These are phyloP conservation scores for Orientallactaga bullata DNA, from an alignment of 2,113 vertebrate genomes.

Conservation along the genomic window DNA sequence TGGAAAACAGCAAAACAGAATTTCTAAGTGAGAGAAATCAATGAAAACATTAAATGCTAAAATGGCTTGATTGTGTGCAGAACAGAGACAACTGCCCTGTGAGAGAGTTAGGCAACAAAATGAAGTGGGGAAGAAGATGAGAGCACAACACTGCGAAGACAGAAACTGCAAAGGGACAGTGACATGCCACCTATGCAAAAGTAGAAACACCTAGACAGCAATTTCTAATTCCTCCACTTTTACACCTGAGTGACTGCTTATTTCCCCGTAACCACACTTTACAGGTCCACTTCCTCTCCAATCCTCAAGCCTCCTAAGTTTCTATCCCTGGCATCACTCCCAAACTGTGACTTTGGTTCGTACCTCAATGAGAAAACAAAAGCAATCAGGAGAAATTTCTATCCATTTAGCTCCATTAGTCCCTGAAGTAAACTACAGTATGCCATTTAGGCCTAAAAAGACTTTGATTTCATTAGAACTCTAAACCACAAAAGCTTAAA, in stretches of 20 bases:
- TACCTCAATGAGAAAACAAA: neutral
- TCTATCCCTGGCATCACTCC: neutral
- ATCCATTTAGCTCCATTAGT: neutral
- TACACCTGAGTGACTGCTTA: neutral
- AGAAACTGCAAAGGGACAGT: neutral
- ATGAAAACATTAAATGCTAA: neutral
- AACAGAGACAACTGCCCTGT: neutral
- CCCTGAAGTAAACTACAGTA: neutral
- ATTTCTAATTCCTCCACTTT: neutral
- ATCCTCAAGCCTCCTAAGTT: neutral
- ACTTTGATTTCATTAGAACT: neutral
- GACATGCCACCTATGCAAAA: neutral
- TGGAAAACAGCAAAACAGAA: neutral
- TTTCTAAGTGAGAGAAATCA: neutral
- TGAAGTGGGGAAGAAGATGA: neutral
- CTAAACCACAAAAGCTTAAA: neutral
- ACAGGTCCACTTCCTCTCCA: neutral
- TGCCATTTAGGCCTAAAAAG: neutral
- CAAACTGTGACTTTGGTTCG: neutral
- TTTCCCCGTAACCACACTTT: neutral
- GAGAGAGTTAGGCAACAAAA: neutral
- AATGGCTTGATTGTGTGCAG: neutral
- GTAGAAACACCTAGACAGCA: rapidly evolving
- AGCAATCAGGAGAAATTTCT: neutral
- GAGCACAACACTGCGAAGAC: neutral